A percentile compares a stretch with the other conserved stretches of the same genome.
These are phyloP conservation scores for Protobothrops flavoviridis DNA, from an alignment of 2,113 vertebrate species.

Conservation along the genomic window DNA sequence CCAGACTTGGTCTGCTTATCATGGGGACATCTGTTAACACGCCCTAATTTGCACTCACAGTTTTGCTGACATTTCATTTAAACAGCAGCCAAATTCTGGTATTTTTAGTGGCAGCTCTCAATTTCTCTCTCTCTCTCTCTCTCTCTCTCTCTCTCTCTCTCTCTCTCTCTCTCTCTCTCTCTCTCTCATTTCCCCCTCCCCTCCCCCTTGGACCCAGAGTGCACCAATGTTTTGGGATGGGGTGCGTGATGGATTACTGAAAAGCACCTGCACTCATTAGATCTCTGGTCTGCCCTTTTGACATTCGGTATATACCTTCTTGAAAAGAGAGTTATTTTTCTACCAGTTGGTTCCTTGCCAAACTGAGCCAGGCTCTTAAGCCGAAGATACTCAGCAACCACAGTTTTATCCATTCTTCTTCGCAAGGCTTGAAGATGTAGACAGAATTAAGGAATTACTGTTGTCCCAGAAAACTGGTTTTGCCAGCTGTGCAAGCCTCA, in stretches of 20 bases:
- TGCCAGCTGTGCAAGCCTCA: neutral
- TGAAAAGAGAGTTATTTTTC: neutral
- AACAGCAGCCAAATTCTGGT: conserved; percentile 2
- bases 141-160: no score
- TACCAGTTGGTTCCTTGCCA: conserved; percentile 16
- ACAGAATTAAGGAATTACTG: neutral
- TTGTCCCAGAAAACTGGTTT: neutral
- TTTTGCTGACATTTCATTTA: conserved; percentile 20
- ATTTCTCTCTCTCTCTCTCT: no score
- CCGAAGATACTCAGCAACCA: neutral
- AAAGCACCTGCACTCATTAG: neutral
- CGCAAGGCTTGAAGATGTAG: neutral
- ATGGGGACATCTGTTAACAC: conserved; percentile 3
- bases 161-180: no score
- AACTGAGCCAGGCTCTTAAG: neutral
- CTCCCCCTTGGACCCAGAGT: neutral
- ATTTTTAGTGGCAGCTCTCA: neutral
- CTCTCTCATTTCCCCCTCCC: no score
- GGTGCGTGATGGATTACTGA: neutral
- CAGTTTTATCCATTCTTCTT: neutral
- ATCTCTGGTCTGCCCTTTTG: neutral
- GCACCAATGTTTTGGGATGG: neutral
- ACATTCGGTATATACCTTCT: neutral
- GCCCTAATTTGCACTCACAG: conserved; percentile 12
- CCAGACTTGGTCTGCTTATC: neutral